Base-by-base conservation (phyloP, 2,113 vertebrate genomes). In the Aldabrachelys gigantea region DNA sequence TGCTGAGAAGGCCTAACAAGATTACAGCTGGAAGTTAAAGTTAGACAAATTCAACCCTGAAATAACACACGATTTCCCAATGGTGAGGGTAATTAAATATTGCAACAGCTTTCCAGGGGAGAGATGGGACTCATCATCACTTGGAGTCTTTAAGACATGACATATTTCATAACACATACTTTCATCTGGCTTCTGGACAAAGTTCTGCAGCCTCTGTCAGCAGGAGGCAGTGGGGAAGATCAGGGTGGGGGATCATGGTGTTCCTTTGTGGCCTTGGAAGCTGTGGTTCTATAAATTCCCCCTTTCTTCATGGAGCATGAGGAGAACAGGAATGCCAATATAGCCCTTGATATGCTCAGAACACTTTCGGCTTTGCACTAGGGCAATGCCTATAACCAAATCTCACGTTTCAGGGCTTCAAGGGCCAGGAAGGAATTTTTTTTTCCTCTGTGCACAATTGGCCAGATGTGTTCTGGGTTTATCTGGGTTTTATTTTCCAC, bases 341-440 rank as follows among this genome's bases (percentile, higher is more conserved):
- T 4, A n/a, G 1, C 69, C n/a, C 93, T 95, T 31, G 69, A 82
- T 84, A 47, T 57, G 19, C 79, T 89, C 81, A 16, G 6, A 65
- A 65, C 52, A 88, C 91, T 93, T 94, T 84, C 90, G 90, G 75
- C 88, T 91, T 14, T 87, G 50, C 31, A 52, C 86, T 81, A 89
- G 85, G 29, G 6, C 59, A 96, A 95, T 94, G 87, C 85, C 52
- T 95, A 54, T 85, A 95, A 96, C 91, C 95, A 92, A 35, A 85
- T 87, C 76, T 91, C 86, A 21, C 62, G 85, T 92, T 95, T 79
- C 3, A 35, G 6, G 1, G 44, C 94, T 90, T 89, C 50, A 93
- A 91, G 88, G 79, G 80, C 89, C 96, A 94, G 75, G 80, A 89
- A 94, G 75, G 22, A 91, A 65, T 82, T 8, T 65, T 6, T 6